These are phyloP conservation scores for Gorsachius goisagi DNA, from an alignment of 2,113 vertebrate genomes.

Conservation along the genomic window DNA sequence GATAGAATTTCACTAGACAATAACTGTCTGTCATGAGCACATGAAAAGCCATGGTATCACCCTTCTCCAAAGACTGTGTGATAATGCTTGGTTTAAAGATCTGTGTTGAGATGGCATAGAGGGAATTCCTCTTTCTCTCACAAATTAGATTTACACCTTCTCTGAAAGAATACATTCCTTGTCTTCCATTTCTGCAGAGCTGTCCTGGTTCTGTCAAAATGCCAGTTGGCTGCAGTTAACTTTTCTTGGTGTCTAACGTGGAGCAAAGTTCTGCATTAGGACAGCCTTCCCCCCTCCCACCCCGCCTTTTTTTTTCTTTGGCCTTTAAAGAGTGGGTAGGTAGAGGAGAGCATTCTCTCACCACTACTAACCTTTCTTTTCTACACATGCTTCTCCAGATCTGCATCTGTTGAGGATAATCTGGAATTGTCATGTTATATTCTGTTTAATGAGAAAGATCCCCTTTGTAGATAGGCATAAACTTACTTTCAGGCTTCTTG, in stretches of 20 bases:
- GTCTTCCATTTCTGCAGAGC: neutral
- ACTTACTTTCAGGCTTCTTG: neutral
- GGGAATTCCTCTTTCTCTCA: neutral
- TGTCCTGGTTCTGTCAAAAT: neutral
- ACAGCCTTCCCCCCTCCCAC: neutral
- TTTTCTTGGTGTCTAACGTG: neutral
- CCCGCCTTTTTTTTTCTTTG: neutral
- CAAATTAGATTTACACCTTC: neutral
- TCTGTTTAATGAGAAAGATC: neutral
- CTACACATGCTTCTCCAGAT: neutral
- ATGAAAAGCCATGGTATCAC: neutral
- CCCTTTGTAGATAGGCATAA: neutral
- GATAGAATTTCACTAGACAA: slow-evolving; percentile 5
- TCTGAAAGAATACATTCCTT: neutral
- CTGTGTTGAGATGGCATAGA: neutral
- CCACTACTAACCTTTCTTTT: neutral
- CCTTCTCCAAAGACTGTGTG: neutral
- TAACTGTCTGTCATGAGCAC: neutral
- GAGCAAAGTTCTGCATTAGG: neutral
- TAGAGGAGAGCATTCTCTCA: neutral
- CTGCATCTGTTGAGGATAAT: neutral
- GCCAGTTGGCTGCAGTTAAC: neutral
- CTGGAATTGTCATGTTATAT: neutral
- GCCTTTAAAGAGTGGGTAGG: neutral
- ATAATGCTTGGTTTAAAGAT: neutral